Base-by-base conservation (phyloP, 2,888 invertebrate genomes). In the Archips crataeganus region DNA sequence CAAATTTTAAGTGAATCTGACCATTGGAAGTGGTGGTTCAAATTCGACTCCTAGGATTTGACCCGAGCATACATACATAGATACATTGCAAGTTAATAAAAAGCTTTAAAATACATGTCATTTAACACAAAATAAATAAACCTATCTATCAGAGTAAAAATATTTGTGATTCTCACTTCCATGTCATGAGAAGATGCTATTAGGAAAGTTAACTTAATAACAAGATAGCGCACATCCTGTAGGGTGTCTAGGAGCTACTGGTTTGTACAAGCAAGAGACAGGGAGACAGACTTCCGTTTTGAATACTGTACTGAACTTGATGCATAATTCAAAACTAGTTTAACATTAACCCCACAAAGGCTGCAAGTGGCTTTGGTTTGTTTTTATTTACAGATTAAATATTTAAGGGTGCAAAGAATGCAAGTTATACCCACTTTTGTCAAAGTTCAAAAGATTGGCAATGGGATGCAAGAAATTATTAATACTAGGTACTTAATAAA, bases 301-400 rank as follows among this genome's bases (percentile, higher is more conserved):
- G 45, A 42, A 42, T 15, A 9, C 9, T 69, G 15, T 62, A 15
- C 39, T 42, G 39, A 23, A 47, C 32, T 63, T 62, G 23, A 45
- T 63, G 63, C 63, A 47, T 63, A 63, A 63, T 63, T 47, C 63
- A 63, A 47, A 32, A 23, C 62, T 62, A 23, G 23, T 23, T 45
- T 39, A 15, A 15, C 15, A n/a, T 60, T 60, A 60, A n/a, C 32
- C 32, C 34, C n/a, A 60, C 5, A 39, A 39, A 3, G 39, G 39
- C 39, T 6, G 39, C 54, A 59, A 59, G 32, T 15, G 32, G 42
- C 39, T 42, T 42, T 23, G 39, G 62, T 3, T 6, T 15, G n/a
- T 39, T 23, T 23, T 23, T 23, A 32, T 9, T 59, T 54, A 54
- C 51, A 8, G 51, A 15, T 54, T 23, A 6, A n/a, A 2, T 49